These are phyloP conservation scores for Drosophila ustulata DNA, from an alignment of 2,888 invertebrate species.

Conservation along the genomic window DNA sequence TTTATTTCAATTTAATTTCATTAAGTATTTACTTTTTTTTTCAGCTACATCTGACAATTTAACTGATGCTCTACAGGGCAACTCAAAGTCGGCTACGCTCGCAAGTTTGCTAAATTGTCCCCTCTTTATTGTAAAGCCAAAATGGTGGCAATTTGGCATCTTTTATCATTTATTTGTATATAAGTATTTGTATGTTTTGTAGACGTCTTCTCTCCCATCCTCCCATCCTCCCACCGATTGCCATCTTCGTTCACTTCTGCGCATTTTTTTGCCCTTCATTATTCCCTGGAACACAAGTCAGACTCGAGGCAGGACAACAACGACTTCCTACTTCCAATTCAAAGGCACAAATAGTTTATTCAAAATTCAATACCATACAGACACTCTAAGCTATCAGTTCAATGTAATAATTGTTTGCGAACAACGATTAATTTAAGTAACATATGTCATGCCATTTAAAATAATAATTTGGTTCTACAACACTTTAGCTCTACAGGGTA, in stretches of 20 bases:
- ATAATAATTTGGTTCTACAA: too few species aligned
- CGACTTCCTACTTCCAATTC: background rate
- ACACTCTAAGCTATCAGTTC: background rate
- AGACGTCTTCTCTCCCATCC: background rate
- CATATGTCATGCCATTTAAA: too few species aligned
- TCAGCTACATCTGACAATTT: background rate
- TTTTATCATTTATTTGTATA: constrained; percentile 61
- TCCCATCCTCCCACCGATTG: background rate
- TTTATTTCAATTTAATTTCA: too few species aligned
- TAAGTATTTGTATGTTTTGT: constrained; percentile 17
- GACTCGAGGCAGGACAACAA: background rate
- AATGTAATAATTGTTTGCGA: too few species aligned
- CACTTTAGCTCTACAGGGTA: constrained; percentile 15
- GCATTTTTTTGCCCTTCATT: constrained; percentile 23
- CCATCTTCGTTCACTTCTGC: constrained; percentile 12
- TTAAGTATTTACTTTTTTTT: background rate
- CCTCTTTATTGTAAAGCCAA: constrained; percentile 26
- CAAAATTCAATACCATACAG: too few species aligned
- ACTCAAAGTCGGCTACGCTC: background rate
- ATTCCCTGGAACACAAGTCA: constrained; percentile 19
- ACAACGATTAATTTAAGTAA: too few species aligned
- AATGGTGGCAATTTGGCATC: constrained; percentile 57
- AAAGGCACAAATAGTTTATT: too few species aligned
- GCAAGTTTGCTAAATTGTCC: constrained; percentile 9
- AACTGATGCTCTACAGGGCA: constrained; percentile 9